Evolutionary conservation across 1,140 invertebrate species (phyloP).

Genomic region (Colletes latitarsis): DNA sequence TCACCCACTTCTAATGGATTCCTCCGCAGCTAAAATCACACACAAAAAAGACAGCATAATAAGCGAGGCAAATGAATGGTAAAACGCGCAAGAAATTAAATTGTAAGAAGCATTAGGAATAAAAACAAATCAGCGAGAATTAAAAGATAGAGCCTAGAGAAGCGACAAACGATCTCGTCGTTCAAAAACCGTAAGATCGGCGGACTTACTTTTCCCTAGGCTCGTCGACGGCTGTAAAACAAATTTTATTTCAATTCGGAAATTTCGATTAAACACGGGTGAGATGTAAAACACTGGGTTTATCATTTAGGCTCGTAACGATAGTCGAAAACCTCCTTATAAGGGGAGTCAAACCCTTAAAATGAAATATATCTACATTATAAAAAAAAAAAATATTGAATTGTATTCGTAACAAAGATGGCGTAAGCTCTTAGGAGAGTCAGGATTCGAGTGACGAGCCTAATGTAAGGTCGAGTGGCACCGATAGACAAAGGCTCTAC

Average conservation of each 20-base stretch:
- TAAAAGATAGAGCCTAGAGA: slow-evolving; percentile 67
- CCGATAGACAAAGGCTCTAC: slow-evolving; percentile 79
- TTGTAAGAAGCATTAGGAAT: slow-evolving; percentile 11
- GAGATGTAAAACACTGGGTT: neutral
- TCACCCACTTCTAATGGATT: slow-evolving; percentile 73
- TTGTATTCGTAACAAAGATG: too few species aligned
- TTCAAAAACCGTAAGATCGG: slow-evolving; percentile 54
- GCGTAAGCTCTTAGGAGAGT: too few species aligned
- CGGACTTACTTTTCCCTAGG: slow-evolving; percentile 90
- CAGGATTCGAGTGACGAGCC: too few species aligned
- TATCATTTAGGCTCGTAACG: too few species aligned
- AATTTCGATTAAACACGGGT: neutral
- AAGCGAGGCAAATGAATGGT: slow-evolving; percentile 41
- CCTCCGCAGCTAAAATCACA: slow-evolving; percentile 78
- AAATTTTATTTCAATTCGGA: slow-evolving; percentile 6
- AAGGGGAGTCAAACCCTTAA: too few species aligned
- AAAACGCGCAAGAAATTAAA: slow-evolving; percentile 17
- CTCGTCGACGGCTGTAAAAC: slow-evolving; percentile 89
- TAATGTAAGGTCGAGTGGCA: neutral
- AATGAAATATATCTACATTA: too few species aligned
- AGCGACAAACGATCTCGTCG: slow-evolving; percentile 67
- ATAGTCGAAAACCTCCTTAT: too few species aligned
- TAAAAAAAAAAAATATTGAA: too few species aligned
- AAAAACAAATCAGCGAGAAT: slow-evolving; percentile 7
- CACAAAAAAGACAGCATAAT: slow-evolving; percentile 62